Conservation (phyloP, 2,888 invertebrate genomes). For the Brachyptera risi region DNA sequence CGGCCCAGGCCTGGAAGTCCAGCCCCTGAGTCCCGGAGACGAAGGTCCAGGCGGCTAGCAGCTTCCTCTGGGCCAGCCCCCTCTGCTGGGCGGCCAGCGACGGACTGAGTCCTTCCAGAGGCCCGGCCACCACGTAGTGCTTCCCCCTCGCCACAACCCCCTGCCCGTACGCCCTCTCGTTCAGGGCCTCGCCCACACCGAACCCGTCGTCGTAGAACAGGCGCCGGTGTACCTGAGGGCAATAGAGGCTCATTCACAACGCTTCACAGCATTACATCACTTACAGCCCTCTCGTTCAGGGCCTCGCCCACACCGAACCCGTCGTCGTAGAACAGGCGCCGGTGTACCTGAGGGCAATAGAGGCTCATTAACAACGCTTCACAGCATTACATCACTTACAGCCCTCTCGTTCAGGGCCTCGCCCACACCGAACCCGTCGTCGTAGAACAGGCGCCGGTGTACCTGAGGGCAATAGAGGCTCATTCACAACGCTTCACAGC, state of each 20-base stretch:
- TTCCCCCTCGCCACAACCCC: conserved; percentile 69
- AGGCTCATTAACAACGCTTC: too few species aligned
- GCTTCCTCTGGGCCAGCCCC: conserved; percentile 15
- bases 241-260: too few species aligned
- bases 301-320: conserved; percentile 91
- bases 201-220: conserved; percentile 84
- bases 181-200: conserved; percentile 87
- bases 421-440: conserved; percentile 90
- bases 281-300: conserved; percentile 79
- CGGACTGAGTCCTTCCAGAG: background rate
- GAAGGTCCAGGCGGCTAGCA: conserved; percentile 38
- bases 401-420: conserved; percentile 85
- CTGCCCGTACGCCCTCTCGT: conserved; percentile 67
- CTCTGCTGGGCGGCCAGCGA: conserved; percentile 21
- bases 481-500: too few species aligned
- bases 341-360: conserved; percentile 73
- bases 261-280: too few species aligned
- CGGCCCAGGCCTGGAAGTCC: conserved; percentile 51
- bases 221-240: conserved; percentile 75
- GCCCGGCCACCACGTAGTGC: conserved; percentile 54
- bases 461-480: too few species aligned
- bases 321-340: conserved; percentile 81
- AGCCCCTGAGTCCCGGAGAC: conserved; percentile 43
- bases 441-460: conserved; percentile 76
- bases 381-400: too few species aligned